These are phyloP conservation scores for Sycobia sp. DNA, from an alignment of 1,140 invertebrate genomes.

Conservation along the genomic window DNA sequence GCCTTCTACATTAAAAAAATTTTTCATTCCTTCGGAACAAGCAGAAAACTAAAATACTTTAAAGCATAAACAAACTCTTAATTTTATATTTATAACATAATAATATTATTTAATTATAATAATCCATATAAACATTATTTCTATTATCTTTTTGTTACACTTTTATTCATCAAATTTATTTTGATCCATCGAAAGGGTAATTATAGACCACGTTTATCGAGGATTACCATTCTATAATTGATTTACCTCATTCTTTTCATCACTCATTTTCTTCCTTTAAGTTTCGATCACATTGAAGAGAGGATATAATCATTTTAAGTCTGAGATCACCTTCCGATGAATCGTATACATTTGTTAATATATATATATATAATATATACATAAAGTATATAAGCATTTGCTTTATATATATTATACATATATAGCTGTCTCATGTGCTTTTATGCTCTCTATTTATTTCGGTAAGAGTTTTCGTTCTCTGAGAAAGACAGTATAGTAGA, in stretches of 20 bases:
- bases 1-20: conserved; percentile 31
- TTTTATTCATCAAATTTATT: conserved; percentile 30
- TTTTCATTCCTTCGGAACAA: conserved; percentile 46
- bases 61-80: conserved; percentile 59
- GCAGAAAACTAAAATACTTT: conserved; percentile 56
- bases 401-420: conserved; percentile 50
- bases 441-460: conserved; percentile 26
- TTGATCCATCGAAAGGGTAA: conserved; percentile 1
- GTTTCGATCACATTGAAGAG: not conserved
- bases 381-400: conserved; percentile 49
- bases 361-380: conserved; percentile 45
- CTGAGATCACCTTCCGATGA: not conserved
- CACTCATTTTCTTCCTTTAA: not conserved
- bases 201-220: conserved; percentile 8
- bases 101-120: conserved; percentile 52
- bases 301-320: not conserved
- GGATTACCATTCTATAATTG: not conserved
- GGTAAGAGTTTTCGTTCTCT: conserved; percentile 25
- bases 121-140: conserved; percentile 60
- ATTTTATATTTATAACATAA: conserved; percentile 53
- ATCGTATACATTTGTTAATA: not conserved
- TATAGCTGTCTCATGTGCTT: conserved; percentile 36
- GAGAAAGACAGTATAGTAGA: conserved; percentile 4
- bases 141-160: conserved; percentile 50
- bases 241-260: not conserved